Base-by-base conservation (phyloP, 1,140 invertebrate genomes). In the Rhyzopertha dominica region DNA sequence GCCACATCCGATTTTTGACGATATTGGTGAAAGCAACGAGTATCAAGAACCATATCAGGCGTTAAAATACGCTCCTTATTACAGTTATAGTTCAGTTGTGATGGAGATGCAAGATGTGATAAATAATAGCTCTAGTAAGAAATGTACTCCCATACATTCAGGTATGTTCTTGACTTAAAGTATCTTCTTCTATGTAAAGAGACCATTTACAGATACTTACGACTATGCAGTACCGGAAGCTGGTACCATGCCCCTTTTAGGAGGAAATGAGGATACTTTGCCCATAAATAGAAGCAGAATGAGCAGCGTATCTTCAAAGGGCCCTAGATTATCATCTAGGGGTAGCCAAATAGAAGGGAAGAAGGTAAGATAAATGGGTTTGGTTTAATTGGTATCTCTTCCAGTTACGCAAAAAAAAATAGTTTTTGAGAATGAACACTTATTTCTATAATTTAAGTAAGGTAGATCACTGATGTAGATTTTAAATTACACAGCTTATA, bases 31-130 rank as follows among this genome's bases (percentile, higher is more conserved):
- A 65, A 74, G 78, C 25, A 82, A 85, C 58, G 82, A 85, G 58
- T 87, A 87, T 66, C 84, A 86, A 59, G 84, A 87, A 66, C 84
- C 84, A 5, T 86, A 85, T 66, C 83, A 86, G 61, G 81, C 82
- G 0, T 69, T 84, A 37, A 81, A 81, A 55, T 84, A 82, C 58
- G 79, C 83, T 1, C 84, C 83, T 1, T 86, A 85, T 61, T 86
- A 85, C 59, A 84, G 80, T 58, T 86, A 86, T 66, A 85, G 82
- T 59, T 82, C 82, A 7, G 81, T 86, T 16, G 74, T 85, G 54
- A 78, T 85, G 71, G 82, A 85, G 65, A 84, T 84, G 80, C 77
- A 82, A 59, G 80, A 84, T 61, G 77, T 80, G 59, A 70, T 75
- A 57, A 69, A 73, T 32, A 72, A 71, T 37, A 56, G 51, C 36